Base-by-base conservation (phyloP, 2,888 invertebrate species). In the Prenolepis imparis region DNA sequence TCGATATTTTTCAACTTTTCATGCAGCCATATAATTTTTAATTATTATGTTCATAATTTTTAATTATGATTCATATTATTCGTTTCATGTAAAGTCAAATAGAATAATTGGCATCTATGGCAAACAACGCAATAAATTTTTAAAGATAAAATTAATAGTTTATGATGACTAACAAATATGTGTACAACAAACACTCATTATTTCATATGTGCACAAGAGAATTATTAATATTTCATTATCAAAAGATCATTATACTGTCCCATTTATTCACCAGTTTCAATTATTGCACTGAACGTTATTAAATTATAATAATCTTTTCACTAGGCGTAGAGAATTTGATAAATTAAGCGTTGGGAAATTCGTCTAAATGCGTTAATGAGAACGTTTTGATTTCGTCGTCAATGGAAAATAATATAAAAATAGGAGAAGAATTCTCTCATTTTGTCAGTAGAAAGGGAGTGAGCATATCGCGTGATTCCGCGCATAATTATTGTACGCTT, bases 401-500 rank as follows among this genome's bases (percentile, higher is more conserved):
- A 24, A 55, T 55, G 39, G 15, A 15, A 36, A 36, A 44, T 32
- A 15, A 12, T 44, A 21, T 21, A 72, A 72, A 41, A 36, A 11
- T 36, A 12, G 1, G 2, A 70, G 39, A 36, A 52, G 55, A 70
- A 24, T n/a, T 32, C 64, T 72, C 21, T 59, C 32, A 28, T 28
- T 28, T 28, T 28, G 28, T 32, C 28, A 15, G 28, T 21, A 15
- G 3, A 28, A 28, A 28, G 3, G 3, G 44, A 36, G 32, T 32
- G n/a, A 68, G 24, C 32, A 32, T 59, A 80, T 80, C 57, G 70
- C 78, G 57, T 59, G 73, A 70, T 72, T 78, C 36, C 32, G 12
- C 59, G 24, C 44, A 24, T 73, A n/a, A 80, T 80, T 55, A 73
- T 59, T 73, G 44, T 21, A 36, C 36, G 78, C 59, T 80, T 80